Percentiles rank a stretch among this genome's conserved stretches.
Evolutionary conservation across 1,140 invertebrate genomes (phyloP).

Genomic region (Notospermus geniculatus): DNA sequence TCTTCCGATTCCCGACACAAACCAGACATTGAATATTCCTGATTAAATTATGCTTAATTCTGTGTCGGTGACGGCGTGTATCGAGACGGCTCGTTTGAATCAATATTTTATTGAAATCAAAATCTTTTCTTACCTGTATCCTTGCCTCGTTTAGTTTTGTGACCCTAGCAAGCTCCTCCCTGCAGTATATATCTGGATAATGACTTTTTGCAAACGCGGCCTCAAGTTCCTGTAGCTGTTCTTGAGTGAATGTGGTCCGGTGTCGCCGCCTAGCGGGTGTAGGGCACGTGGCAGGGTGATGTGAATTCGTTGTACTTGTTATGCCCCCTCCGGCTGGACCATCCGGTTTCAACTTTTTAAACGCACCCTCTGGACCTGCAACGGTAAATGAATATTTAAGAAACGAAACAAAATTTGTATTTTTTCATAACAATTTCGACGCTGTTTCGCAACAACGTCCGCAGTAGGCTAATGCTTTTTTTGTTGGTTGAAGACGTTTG

Average conservation of each 20-base stretch:
- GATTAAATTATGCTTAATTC: too few species aligned
- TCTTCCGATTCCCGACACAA: too few species aligned
- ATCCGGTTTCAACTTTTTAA: slow-evolving; percentile 95
- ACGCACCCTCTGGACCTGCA: slow-evolving; percentile 79
- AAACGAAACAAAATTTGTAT: too few species aligned
- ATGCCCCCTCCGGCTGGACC: slow-evolving; percentile 43
- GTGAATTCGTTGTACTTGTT: slow-evolving; percentile 66
- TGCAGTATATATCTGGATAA: slow-evolving; percentile 99
- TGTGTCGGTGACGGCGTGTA: too few species aligned
- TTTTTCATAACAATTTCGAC: too few species aligned
- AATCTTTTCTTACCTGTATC: slow-evolving; percentile 86
- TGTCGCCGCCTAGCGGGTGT: slow-evolving; percentile 92
- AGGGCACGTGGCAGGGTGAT: slow-evolving; percentile 91
- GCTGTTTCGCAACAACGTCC: too few species aligned
- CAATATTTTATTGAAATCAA: too few species aligned
- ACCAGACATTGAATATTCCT: too few species aligned
- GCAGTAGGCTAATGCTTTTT: too few species aligned
- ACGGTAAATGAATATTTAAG: background rate
- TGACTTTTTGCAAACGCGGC: slow-evolving; percentile 99
- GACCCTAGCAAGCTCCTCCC: slow-evolving; percentile 97
- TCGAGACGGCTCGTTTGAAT: too few species aligned
- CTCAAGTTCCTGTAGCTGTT: slow-evolving; percentile 99
- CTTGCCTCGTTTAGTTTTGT: slow-evolving; percentile 99
- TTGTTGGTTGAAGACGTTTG: too few species aligned
- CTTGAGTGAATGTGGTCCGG: slow-evolving; percentile 96